phyloP scores from a whole-genome alignment of 2,888 invertebrate genomes.

The Cerceris rybyensis region DNA sequence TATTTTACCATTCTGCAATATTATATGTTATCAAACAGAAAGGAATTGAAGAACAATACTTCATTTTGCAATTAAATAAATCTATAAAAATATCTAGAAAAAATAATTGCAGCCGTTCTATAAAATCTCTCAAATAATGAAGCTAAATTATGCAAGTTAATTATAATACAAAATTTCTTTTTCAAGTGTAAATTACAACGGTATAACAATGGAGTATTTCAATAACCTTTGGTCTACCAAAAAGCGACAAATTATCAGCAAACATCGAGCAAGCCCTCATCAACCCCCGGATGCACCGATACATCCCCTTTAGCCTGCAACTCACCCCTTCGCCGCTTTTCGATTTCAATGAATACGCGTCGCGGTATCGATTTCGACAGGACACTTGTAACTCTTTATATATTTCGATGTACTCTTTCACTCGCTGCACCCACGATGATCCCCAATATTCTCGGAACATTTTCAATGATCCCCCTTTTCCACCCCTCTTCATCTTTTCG shows the following conservation, averaged over 20 bases:
- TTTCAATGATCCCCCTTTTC: constrained; percentile 30
- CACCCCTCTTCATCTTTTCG: constrained; percentile 14
- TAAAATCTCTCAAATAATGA: too few species aligned
- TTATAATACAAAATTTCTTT: too few species aligned
- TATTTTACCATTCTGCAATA: too few species aligned
- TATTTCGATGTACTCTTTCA: constrained; percentile 15
- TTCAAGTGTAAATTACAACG: too few species aligned
- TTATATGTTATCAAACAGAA: too few species aligned
- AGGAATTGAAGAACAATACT: too few species aligned
- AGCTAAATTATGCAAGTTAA: too few species aligned
- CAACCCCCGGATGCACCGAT: constrained; percentile 23
- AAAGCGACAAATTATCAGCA: background rate
- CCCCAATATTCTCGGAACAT: constrained; percentile 26
- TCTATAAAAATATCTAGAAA: too few species aligned
- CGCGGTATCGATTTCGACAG: constrained; percentile 55
- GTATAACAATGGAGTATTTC: too few species aligned
- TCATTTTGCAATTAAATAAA: too few species aligned
- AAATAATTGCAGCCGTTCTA: too few species aligned
- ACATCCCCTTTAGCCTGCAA: constrained; percentile 15
- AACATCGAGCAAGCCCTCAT: constrained; percentile 26
- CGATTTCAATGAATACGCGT: constrained; percentile 57
- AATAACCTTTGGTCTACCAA: too few species aligned
- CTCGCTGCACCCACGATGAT: constrained; percentile 6
- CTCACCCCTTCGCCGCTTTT: constrained; percentile 30
- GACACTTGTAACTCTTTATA: constrained; percentile 52